Evolutionary conservation across 2,797 vertebrate genomes (phyloP).

Genomic region (Stomatorhinus walkeri): DNA sequence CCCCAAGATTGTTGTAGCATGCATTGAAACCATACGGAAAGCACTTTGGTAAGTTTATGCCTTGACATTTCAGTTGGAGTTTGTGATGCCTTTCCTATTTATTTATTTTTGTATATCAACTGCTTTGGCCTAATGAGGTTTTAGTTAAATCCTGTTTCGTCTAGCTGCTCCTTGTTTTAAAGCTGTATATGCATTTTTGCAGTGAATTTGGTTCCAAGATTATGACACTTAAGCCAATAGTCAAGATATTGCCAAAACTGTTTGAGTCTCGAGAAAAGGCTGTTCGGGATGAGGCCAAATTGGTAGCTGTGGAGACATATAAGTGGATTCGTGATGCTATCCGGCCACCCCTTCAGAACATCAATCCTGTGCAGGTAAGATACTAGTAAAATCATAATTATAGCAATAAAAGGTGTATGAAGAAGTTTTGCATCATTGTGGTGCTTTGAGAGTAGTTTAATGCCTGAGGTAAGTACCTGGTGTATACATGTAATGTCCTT

Average conservation of each 20-base stretch:
- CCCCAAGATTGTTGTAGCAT: conserved; percentile 88
- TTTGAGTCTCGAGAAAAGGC: conserved; percentile 98
- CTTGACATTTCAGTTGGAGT: neutral
- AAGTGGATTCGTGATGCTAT: conserved; percentile 93
- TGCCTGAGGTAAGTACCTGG: neutral
- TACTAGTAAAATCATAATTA: neutral
- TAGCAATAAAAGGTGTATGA: neutral
- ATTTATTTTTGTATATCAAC: neutral
- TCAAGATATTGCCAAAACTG: conserved; percentile 90
- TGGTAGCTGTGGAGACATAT: conserved; percentile 87
- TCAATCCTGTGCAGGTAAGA: conserved; percentile 89
- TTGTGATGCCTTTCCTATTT: neutral
- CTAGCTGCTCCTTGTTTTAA: conserved; percentile 22
- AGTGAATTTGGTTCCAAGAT: conserved; percentile 99
- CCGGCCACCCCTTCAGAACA: conserved; percentile 79
- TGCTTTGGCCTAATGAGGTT: neutral
- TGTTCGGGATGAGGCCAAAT: conserved; percentile 90
- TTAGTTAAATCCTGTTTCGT: neutral
- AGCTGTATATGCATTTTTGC: conserved; percentile 28
- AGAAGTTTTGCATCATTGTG: neutral
- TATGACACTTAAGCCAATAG: conserved; percentile 85
- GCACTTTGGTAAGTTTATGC: conserved; percentile 74
- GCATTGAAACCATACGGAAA: conserved; percentile 80
- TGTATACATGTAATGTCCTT: neutral
- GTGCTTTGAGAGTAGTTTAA: neutral